These are phyloP conservation scores for Eretmochelys imbricata DNA, from an alignment of 2,113 vertebrate species.

Conservation along the genomic window DNA sequence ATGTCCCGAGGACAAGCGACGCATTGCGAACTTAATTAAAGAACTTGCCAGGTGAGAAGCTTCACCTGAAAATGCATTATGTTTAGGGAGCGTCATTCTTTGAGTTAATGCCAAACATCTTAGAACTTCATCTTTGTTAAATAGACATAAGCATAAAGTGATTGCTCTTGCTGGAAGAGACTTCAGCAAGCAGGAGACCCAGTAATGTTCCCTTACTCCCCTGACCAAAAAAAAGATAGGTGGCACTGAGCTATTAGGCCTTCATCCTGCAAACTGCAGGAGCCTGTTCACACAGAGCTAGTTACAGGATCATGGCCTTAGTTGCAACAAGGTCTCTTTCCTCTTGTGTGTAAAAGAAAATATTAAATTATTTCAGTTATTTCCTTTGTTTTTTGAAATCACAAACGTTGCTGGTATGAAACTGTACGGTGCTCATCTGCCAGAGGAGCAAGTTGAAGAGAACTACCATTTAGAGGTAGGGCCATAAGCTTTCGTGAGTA, in stretches of 20 bases:
- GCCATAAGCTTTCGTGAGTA: neutral
- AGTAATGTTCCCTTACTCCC: neutral
- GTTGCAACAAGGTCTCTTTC: neutral
- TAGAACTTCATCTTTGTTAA: slow-evolving; percentile 25
- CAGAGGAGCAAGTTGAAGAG: neutral
- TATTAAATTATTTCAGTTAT: neutral
- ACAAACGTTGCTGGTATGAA: neutral
- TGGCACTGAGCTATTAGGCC: neutral
- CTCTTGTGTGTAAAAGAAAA: neutral
- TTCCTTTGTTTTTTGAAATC: neutral
- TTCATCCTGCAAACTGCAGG: neutral
- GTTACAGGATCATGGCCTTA: neutral
- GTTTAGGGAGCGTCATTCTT: slow-evolving; percentile 26
- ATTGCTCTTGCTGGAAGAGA: neutral
- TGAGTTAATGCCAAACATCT: slow-evolving; percentile 33
- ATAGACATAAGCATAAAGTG: neutral
- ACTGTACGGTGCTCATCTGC: neutral
- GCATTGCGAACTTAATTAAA: slow-evolving; percentile 96
- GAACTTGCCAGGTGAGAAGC: slow-evolving; percentile 92
- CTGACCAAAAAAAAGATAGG: neutral
- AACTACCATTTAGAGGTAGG: neutral
- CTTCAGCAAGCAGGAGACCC: neutral
- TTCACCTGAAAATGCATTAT: slow-evolving; percentile 58
- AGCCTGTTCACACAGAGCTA: neutral
- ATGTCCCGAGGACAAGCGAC: slow-evolving; percentile 95